Conservation (phyloP, 1,140 invertebrate species). For the Sipha flava region DNA sequence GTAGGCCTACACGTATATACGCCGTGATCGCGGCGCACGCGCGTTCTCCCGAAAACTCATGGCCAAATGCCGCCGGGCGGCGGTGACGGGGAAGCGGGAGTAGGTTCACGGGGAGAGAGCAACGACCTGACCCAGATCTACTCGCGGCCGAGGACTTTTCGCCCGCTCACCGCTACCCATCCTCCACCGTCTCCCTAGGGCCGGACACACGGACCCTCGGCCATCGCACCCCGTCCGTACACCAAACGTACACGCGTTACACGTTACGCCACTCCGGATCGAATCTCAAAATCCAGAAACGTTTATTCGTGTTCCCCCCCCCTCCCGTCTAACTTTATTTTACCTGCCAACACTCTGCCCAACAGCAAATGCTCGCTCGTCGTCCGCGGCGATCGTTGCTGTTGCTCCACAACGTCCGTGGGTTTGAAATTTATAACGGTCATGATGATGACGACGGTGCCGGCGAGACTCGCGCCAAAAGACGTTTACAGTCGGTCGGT, state of each 20-base stretch:
- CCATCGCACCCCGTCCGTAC: too few species aligned
- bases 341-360: constrained; percentile 25
- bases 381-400: not conserved
- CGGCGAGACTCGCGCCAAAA: too few species aligned
- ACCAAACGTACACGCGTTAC: too few species aligned
- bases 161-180: not conserved
- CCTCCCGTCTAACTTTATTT: too few species aligned
- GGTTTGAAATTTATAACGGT: constrained; percentile 28
- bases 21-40: too few species aligned
- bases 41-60: constrained; percentile 15
- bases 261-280: too few species aligned
- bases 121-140: constrained; percentile 25
- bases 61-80: constrained; percentile 18
- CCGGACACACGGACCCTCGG: too few species aligned
- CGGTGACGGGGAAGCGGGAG: not conserved
- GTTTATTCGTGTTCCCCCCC: too few species aligned
- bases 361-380: not conserved
- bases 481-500: too few species aligned
- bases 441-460: not conserved
- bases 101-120: not conserved
- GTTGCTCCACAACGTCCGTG: not conserved
- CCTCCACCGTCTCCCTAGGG: not conserved
- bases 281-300: too few species aligned
- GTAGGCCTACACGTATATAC: not conserved
- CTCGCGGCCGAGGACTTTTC: not conserved